A percentile compares a stretch with the other conserved stretches of the same genome.
These are phyloP conservation scores for Holcopasites calliopsidis DNA, from an alignment of 1,140 invertebrate species.

Conservation along the genomic window DNA sequence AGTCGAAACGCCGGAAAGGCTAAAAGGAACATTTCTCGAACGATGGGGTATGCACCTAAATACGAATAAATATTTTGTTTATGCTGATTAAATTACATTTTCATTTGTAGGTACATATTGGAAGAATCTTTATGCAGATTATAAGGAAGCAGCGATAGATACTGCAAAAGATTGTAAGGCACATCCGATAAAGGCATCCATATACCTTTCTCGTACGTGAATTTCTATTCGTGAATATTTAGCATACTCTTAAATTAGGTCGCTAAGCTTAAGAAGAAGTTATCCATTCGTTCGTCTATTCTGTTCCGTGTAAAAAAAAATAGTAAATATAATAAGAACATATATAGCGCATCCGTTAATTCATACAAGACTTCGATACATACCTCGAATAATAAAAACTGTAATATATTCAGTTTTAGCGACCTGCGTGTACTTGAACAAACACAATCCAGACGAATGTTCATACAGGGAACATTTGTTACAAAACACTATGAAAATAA, in stretches of 20 bases:
- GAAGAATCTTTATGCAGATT: conserved; percentile 66
- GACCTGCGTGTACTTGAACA: conserved; percentile 74
- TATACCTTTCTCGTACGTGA: conserved; percentile 55
- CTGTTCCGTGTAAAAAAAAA: background rate
- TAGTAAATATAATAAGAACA: background rate
- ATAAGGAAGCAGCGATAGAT: conserved; percentile 70
- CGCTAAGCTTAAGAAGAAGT: too few species aligned
- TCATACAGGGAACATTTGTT: conserved; percentile 83
- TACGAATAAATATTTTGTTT: too few species aligned
- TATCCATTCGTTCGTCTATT: background rate
- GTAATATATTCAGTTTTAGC: conserved; percentile 68
- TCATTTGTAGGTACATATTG: conserved; percentile 65
- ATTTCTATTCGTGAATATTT: too few species aligned
- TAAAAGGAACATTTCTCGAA: conserved; percentile 67
- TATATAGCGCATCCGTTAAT: background rate
- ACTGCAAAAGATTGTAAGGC: conserved; percentile 68
- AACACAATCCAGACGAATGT: conserved; percentile 84
- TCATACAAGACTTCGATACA: background rate
- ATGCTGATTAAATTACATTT: too few species aligned
- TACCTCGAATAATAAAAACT: background rate
- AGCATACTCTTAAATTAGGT: too few species aligned
- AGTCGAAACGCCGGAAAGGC: conserved; percentile 56
- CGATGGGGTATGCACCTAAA: conserved; percentile 75
- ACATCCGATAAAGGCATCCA: conserved; percentile 63
- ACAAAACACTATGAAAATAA: conserved; percentile 82